Base-by-base conservation (phyloP, 2,797 vertebrate species). In the Chaunax sp. region DNA sequence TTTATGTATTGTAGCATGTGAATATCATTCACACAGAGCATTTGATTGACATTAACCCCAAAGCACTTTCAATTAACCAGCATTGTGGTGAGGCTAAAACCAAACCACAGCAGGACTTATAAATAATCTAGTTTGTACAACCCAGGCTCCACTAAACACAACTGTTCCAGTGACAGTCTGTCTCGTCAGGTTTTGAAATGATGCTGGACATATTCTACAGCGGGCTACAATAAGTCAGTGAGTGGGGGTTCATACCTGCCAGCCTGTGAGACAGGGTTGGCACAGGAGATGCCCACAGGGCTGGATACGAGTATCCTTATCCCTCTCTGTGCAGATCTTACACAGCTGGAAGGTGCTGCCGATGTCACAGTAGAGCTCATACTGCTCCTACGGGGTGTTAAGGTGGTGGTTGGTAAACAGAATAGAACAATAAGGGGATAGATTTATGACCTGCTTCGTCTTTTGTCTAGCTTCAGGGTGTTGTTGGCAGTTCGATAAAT, bases 271-370 rank as follows among this genome's bases (percentile, higher is more conserved):
- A 72, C 96, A 97, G 37, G 38, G 66, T 28, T 87, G 69, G 25
- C 96, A 97, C n/a, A 97, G 87, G 23, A 97, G 92, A 77, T 97
- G 96, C 4, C 96, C 96, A 1, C 96, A 97, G 0, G 96, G 96
- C 52, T 94, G 77, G 26, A 97, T 94, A 18, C 89, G 88, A 5
- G 89, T 94, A 23, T 97, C 94, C 70, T 97, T 97, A 77, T 95
- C 85, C n/a, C 90, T 89, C 88, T 96, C 96, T 0, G 95, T 69
- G 4, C 96, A 97, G 90, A 97, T 97, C 78, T 97, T 97, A 68
- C 96, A 97, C 54, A 96, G 87, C 83, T 97, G 93, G 67, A 96
- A 97, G 0, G 95, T 95, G 87, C 95, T 96, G 59, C 94, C 90
- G 44, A 97, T 96, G 49, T 95, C 95, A 82, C 95, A 95, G 80